phyloP scores from a whole-genome alignment of 2,797 vertebrate species.

The Carduelis carduelis region DNA sequence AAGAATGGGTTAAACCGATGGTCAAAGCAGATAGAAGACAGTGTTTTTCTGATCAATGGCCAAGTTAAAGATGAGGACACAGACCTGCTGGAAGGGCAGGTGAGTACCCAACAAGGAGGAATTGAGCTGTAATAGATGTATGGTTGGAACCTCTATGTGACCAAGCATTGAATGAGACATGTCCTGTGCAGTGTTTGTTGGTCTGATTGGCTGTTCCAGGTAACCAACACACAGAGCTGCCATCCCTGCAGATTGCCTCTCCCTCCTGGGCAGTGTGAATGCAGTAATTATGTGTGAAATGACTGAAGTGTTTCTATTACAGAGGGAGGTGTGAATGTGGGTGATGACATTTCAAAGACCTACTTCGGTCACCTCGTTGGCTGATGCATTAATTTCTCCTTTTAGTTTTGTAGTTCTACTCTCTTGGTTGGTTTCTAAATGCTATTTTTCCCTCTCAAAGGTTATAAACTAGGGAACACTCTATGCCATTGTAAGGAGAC shows the following conservation, averaged over 20 bases:
- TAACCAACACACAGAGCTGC: not conserved
- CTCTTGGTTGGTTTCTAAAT: not conserved
- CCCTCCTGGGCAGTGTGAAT: not conserved
- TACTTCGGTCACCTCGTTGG: accelerated
- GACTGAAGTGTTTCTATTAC: not conserved
- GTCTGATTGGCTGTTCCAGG: not conserved
- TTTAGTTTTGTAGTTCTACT: not conserved
- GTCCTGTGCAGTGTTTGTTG: not conserved
- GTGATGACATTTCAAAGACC: not conserved
- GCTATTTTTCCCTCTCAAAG: not conserved
- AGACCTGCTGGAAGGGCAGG: slow-evolving; percentile 81
- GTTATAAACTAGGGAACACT: not conserved
- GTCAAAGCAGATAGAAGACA: slow-evolving; percentile 84
- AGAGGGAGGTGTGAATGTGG: not conserved
- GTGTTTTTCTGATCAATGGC: slow-evolving; percentile 86
- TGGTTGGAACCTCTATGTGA: not conserved
- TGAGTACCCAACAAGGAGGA: slow-evolving; percentile 42
- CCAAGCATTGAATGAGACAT: not conserved
- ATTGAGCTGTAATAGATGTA: not conserved
- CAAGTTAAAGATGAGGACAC: slow-evolving; percentile 79
- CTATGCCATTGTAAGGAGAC: not conserved
- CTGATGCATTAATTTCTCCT: not conserved
- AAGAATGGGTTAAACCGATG: slow-evolving; percentile 86
- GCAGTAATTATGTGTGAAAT: not conserved
- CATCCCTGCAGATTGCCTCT: not conserved